Evolutionary conservation across 2,113 vertebrate genomes (phyloP).

Genomic region (Scomber colias): DNA sequence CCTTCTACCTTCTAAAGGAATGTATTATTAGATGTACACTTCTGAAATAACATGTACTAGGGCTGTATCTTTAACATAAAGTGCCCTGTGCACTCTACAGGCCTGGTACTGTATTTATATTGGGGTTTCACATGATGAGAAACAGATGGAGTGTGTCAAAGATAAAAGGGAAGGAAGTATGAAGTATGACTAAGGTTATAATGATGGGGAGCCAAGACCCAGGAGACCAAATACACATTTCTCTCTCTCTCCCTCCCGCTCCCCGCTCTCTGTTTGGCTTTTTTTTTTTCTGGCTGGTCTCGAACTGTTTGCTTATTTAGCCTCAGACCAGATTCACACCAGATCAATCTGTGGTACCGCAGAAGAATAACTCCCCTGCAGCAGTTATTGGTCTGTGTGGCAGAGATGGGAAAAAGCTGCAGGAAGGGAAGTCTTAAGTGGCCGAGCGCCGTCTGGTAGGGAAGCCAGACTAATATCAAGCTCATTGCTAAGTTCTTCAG

Average conservation of each 20-base stretch:
- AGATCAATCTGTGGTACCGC: conserved; percentile 59
- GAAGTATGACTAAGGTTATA: conserved; percentile 83
- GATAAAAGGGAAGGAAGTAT: conserved; percentile 83
- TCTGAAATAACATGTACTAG: conserved; percentile 20
- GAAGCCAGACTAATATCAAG: conserved; percentile 79
- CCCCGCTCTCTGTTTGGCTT: conserved; percentile 60
- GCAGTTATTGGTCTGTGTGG: conserved; percentile 55
- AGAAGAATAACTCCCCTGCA: conserved; percentile 61
- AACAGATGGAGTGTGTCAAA: conserved; percentile 81
- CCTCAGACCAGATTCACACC: conserved; percentile 66
- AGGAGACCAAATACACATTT: conserved; percentile 68
- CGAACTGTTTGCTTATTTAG: conserved; percentile 66
- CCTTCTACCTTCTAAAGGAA: conserved; percentile 7
- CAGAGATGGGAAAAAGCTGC: conserved; percentile 36
- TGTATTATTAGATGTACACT: conserved; percentile 22
- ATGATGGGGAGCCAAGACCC: conserved; percentile 73
- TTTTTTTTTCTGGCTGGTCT: conserved; percentile 29
- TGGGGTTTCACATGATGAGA: conserved; percentile 74
- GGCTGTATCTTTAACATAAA: conserved; percentile 38
- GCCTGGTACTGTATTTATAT: conserved; percentile 74
- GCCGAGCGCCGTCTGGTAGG: conserved; percentile 48
- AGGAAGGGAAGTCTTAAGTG: conserved; percentile 63
- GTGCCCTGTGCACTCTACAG: conserved; percentile 47
- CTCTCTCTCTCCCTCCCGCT: conserved; percentile 27
- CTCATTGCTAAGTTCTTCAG: conserved; percentile 76